Percentiles rank a stretch among this genome's conserved stretches.
These are phyloP conservation scores for Actenoides lindsayi DNA, from an alignment of 2,113 vertebrate species.

Conservation along the genomic window DNA sequence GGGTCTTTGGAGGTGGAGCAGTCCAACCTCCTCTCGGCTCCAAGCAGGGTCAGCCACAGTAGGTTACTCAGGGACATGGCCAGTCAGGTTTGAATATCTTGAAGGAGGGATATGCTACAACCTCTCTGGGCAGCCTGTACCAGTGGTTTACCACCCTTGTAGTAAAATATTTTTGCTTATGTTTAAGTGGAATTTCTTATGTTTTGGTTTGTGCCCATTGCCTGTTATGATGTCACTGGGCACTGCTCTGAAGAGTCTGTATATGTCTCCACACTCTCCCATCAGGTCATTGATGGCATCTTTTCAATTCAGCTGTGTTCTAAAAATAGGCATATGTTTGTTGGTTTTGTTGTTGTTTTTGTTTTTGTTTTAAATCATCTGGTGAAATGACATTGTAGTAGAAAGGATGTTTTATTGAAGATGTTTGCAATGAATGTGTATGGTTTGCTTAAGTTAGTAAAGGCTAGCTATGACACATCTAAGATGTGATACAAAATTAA, in stretches of 20 bases:
- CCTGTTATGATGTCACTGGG: neutral
- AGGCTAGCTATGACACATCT: neutral
- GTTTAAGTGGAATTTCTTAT: neutral
- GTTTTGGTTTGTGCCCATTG: neutral
- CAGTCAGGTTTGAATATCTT: neutral
- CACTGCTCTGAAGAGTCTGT: neutral
- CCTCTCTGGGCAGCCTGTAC: neutral
- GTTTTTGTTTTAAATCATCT: neutral
- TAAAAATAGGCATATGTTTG: neutral
- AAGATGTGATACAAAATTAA: neutral
- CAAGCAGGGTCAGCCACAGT: neutral
- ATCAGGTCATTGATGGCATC: neutral
- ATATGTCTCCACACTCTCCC: fast-evolving
- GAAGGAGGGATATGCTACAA: neutral
- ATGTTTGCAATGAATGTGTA: neutral
- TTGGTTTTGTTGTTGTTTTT: too few species aligned
- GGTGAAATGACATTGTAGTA: neutral
- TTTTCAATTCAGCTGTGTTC: neutral
- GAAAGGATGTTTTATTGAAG: neutral
- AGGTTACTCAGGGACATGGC: neutral
- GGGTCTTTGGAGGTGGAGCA: neutral
- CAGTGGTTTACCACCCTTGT: neutral
- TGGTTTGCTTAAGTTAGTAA: neutral
- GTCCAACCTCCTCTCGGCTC: neutral
- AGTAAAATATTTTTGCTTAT: neutral